phyloP scores from a whole-genome alignment of 2,888 invertebrate genomes.

The Orthosia cruda region DNA sequence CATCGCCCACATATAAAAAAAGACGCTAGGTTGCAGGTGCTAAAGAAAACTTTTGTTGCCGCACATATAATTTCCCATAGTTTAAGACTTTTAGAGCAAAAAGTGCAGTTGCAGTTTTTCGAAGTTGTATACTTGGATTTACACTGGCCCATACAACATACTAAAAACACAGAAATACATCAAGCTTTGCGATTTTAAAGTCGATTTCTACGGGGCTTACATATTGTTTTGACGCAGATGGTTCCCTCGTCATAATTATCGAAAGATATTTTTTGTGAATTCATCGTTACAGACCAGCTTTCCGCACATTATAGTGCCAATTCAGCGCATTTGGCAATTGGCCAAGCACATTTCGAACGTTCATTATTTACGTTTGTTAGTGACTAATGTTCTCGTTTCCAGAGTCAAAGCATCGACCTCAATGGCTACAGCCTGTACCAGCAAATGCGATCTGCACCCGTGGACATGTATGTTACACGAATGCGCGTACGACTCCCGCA shows the following conservation, averaged over 20 bases:
- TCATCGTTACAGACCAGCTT: slow-evolving; percentile 10
- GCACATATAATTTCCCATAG: too few species aligned
- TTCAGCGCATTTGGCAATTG: slow-evolving; percentile 28
- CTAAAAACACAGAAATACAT: too few species aligned
- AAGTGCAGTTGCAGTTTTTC: too few species aligned
- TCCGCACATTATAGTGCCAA: slow-evolving; percentile 18
- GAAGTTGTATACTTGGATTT: too few species aligned
- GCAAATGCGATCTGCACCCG: slow-evolving; percentile 92
- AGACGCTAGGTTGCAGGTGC: too few species aligned
- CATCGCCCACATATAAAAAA: too few species aligned
- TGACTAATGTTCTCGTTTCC: slow-evolving; percentile 61
- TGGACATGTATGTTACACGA: slow-evolving; percentile 94
- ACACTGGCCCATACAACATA: too few species aligned
- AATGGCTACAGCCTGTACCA: slow-evolving; percentile 93
- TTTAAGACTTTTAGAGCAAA: too few species aligned
- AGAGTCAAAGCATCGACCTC: slow-evolving; percentile 91
- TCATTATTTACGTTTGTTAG: slow-evolving; percentile 48
- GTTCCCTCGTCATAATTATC: slow-evolving; percentile 5
- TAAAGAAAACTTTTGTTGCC: too few species aligned
- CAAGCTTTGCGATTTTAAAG: too few species aligned
- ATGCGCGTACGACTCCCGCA: slow-evolving; percentile 94
- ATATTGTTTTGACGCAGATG: background rate
- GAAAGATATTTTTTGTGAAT: slow-evolving; percentile 7
- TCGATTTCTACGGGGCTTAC: too few species aligned
- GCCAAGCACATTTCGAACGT: slow-evolving; percentile 1